Conservation (phyloP, 2,888 invertebrate species). For the Noctuana brunneofusca region DNA sequence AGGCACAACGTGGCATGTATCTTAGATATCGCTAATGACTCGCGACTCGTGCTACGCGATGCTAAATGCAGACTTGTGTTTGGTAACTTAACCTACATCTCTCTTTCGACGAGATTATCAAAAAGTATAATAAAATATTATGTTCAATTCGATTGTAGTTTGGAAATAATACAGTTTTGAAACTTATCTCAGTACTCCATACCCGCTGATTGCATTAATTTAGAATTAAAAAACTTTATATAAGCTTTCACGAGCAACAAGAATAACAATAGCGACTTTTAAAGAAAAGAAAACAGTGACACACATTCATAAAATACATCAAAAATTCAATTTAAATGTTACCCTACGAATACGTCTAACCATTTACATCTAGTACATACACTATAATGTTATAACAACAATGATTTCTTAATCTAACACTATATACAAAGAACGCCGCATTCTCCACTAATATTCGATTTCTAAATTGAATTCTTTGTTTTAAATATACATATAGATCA, state of each 20-base stretch:
- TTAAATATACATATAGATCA: conserved; percentile 37
- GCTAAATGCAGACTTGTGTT: conserved; percentile 73
- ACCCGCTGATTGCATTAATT: conserved; percentile 22
- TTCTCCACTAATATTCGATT: conserved; percentile 39
- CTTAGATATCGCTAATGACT: conserved; percentile 44
- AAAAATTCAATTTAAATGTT: conserved; percentile 51
- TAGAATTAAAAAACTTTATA: conserved; percentile 36
- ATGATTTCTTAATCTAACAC: conserved; percentile 60
- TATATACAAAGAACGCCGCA: conserved; percentile 65
- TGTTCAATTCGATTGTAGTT: conserved; percentile 23
- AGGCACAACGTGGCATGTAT: conserved; percentile 73
- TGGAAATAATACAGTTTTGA: conserved; percentile 15
- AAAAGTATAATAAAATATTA: conserved; percentile 38
- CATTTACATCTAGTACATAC: conserved; percentile 72
- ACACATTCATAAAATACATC: conserved; percentile 55
- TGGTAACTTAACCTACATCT: conserved; percentile 69
- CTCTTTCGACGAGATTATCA: conserved; percentile 57
- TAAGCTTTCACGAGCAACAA: conserved; percentile 44
- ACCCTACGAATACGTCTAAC: conserved; percentile 57
- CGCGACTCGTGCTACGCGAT: conserved; percentile 55
- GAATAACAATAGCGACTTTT: conserved; percentile 46
- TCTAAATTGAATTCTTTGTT: conserved; percentile 43
- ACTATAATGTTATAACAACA: conserved; percentile 74
- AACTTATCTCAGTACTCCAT: conserved; percentile 10
- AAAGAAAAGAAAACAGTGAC: conserved; percentile 51